A percentile compares a stretch with the other conserved stretches of the same genome.
Evolutionary conservation across 2,797 vertebrate species (phyloP).

Genomic region (Mus minutoides): DNA sequence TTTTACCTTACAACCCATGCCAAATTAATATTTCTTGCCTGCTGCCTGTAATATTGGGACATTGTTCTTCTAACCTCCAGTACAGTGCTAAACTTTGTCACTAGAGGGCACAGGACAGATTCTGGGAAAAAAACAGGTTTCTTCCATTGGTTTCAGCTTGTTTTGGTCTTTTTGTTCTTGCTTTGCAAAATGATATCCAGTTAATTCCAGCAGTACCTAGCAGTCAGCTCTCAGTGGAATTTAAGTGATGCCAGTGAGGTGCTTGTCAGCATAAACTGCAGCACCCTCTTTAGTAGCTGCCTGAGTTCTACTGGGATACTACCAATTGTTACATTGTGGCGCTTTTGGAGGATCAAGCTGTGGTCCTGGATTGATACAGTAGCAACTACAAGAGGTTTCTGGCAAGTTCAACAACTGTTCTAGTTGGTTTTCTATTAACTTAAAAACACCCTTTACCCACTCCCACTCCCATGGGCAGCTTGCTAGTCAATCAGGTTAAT

Average conservation of each 20-base stretch:
- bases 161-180: slow-evolving; percentile 26
- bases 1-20: background rate
- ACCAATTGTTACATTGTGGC: background rate
- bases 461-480: background rate
- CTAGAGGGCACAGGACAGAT: slow-evolving; percentile 13
- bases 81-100: background rate
- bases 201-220: background rate
- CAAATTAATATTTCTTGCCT: background rate
- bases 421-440: slow-evolving; percentile 41
- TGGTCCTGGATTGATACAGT: background rate
- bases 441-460: background rate
- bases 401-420: background rate
- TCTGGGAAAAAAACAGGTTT: background rate
- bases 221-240: background rate
- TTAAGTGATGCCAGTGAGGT: background rate
- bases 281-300: background rate
- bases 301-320: background rate
- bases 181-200: background rate
- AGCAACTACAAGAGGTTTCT: background rate
- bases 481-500: background rate
- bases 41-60: background rate
- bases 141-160: background rate
- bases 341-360: background rate
- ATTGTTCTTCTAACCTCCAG: background rate
- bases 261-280: background rate